Conservation (phyloP, 2,797 vertebrate species). For the Micrastur ruficollis region DNA sequence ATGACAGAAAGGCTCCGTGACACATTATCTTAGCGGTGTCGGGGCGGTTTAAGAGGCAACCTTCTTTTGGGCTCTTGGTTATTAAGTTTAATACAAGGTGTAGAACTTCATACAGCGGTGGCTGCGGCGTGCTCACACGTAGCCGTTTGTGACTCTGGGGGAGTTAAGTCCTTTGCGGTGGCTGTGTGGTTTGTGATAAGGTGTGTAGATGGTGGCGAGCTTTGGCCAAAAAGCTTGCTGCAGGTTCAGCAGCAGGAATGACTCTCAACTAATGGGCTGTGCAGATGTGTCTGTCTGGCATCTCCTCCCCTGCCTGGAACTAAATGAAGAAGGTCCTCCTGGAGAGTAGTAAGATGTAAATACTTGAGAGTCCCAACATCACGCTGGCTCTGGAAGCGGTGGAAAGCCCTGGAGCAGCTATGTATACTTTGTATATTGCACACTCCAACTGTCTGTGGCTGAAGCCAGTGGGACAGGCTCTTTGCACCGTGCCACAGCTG, state of each 20-base stretch:
- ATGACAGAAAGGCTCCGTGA: not conserved
- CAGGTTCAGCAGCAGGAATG: not conserved
- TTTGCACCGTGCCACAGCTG: not conserved
- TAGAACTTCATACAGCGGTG: not conserved
- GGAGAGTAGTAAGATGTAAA: not conserved
- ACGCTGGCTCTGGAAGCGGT: not conserved
- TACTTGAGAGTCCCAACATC: not conserved
- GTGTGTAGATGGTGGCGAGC: not conserved
- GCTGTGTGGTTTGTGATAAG: not conserved
- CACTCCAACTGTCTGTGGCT: fast-evolving
- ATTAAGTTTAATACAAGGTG: not conserved
- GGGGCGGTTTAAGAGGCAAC: not conserved
- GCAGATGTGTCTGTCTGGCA: not conserved
- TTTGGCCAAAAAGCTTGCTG: not conserved
- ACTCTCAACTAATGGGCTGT: not conserved
- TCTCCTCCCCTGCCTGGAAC: not conserved
- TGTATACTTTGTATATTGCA: not conserved
- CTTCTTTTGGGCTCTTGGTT: not conserved
- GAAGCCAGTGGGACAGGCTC: not conserved
- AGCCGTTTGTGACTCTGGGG: not conserved
- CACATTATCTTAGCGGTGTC: not conserved
- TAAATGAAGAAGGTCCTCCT: not conserved
- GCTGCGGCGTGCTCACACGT: fast-evolving
- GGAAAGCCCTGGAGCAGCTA: not conserved
- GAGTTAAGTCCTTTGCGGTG: not conserved